These are phyloP conservation scores for Molorchus minor DNA, from an alignment of 2,888 invertebrate genomes.

Conservation along the genomic window DNA sequence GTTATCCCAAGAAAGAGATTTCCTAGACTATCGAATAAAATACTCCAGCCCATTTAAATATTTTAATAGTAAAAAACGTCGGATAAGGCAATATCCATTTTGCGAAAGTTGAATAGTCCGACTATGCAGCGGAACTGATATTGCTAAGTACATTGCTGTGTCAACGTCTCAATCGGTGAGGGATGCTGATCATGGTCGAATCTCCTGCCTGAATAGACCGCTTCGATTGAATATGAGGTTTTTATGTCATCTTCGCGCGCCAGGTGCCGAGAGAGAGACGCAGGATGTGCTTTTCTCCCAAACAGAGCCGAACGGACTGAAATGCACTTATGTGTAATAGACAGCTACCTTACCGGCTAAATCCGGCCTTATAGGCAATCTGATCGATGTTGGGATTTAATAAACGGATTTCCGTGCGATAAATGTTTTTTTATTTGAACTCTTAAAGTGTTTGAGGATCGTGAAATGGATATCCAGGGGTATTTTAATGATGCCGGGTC, in stretches of 20 bases:
- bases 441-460: constrained; percentile 34
- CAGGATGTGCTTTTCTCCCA: constrained; percentile 24
- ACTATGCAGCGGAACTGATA: constrained; percentile 60
- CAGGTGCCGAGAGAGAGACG: constrained; percentile 47
- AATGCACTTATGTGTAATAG: constrained; percentile 56
- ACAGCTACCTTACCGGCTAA: constrained; percentile 53
- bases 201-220: constrained; percentile 51
- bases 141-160: constrained; percentile 60
- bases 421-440: constrained; percentile 51
- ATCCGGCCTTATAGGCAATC: constrained; percentile 54
- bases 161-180: constrained; percentile 57
- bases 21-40: constrained; percentile 42
- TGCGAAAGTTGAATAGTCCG: constrained; percentile 52
- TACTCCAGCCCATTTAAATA: constrained; percentile 49
- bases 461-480: constrained; percentile 26
- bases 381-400: constrained; percentile 59
- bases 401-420: constrained; percentile 55
- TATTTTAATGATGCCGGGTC: constrained; percentile 27
- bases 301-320: constrained; percentile 32
- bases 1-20: constrained; percentile 24
- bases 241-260: constrained; percentile 47
- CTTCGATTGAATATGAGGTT: constrained; percentile 50
- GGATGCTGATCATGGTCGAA: constrained; percentile 57
- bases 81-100: constrained; percentile 48
- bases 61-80: constrained; percentile 51